phyloP scores from a whole-genome alignment of 2,888 invertebrate species.

The Nemurella pictetii region DNA sequence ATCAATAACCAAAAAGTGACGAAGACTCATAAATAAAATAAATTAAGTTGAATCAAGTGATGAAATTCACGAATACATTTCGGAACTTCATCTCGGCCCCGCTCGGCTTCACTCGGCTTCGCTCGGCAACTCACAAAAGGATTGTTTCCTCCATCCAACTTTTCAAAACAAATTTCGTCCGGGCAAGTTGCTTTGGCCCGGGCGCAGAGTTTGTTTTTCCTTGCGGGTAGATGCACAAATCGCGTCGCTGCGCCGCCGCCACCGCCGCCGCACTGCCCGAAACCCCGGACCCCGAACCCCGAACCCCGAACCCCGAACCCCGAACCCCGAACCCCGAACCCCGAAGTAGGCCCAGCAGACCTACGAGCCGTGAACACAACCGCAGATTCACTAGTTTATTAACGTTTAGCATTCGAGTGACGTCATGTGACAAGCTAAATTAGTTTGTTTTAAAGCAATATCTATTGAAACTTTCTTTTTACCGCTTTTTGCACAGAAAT shows the following conservation, averaged over 20 bases:
- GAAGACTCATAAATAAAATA: background rate
- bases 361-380: too few species aligned
- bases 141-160: background rate
- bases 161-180: background rate
- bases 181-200: background rate
- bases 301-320: too few species aligned
- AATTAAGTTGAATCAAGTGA: background rate
- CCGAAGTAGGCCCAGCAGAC: too few species aligned
- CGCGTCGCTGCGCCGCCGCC: background rate
- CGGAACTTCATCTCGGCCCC: background rate
- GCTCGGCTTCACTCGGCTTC: background rate
- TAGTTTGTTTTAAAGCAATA: too few species aligned
- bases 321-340: too few species aligned
- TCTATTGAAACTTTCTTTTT: too few species aligned
- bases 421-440: too few species aligned
- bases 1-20: background rate
- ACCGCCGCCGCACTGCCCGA: too few species aligned
- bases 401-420: too few species aligned
- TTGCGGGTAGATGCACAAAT: background rate
- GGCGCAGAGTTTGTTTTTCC: background rate
- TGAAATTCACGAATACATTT: background rate
- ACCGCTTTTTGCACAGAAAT: too few species aligned
- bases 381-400: too few species aligned
- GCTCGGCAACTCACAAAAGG: background rate
- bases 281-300: too few species aligned